Conservation (phyloP, 2,888 invertebrate species). For the Zygothrica quintamaculata region DNA sequence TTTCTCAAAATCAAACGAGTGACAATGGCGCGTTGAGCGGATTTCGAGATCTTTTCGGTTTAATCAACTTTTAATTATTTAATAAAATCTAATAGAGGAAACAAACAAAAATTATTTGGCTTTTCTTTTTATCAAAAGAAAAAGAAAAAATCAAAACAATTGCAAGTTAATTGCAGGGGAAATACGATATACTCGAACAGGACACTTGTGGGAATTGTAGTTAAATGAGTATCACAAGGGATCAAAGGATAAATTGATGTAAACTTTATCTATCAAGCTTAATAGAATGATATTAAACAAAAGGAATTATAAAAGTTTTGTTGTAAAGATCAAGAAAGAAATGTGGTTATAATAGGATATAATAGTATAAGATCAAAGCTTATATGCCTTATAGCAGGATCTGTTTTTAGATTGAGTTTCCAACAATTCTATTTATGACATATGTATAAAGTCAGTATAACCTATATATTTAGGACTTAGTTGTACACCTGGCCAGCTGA, state of each 20-base stretch:
- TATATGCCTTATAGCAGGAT: no score
- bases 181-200: slow-evolving; percentile 54
- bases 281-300: no score
- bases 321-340: no score
- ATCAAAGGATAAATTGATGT: slow-evolving; percentile 18
- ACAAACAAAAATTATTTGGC: slow-evolving; percentile 15
- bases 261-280: no score
- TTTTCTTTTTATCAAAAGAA: no score
- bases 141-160: slow-evolving; percentile 33
- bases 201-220: slow-evolving; percentile 53
- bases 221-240: background rate
- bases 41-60: slow-evolving; percentile 38
- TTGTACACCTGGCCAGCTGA: slow-evolving; percentile 46
- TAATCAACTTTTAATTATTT: slow-evolving; percentile 60
- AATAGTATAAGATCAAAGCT: no score
- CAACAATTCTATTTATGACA: no score
- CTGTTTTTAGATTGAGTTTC: no score
- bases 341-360: no score
- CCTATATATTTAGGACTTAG: no score
- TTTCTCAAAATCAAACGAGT: slow-evolving; percentile 34
- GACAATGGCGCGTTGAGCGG: slow-evolving; percentile 30
- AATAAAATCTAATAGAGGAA: slow-evolving; percentile 3
- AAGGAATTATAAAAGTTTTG: no score
- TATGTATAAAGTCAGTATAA: no score
- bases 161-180: slow-evolving; percentile 37